These are phyloP conservation scores for Lycophotia porphyrea DNA, from an alignment of 2,888 invertebrate species.

Conservation along the genomic window DNA sequence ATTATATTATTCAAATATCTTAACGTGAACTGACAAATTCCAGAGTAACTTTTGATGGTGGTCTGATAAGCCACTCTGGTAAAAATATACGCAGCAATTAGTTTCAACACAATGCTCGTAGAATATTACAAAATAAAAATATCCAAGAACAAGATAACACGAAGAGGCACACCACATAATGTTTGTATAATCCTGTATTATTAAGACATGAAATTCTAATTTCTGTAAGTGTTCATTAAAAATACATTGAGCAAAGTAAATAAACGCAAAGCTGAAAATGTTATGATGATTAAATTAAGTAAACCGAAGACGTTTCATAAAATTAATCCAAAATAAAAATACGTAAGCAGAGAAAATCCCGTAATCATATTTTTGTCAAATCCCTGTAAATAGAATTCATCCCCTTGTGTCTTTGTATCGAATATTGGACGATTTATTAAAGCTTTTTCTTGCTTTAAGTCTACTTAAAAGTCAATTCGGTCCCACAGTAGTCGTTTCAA, in stretches of 20 bases:
- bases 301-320: conserved; percentile 62
- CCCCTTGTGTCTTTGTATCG: conserved; percentile 82
- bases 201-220: conserved; percentile 53
- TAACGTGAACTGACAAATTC: neutral
- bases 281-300: conserved; percentile 52
- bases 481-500: conserved; percentile 82
- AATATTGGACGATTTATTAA: conserved; percentile 84
- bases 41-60: neutral
- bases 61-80: neutral
- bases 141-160: conserved; percentile 14
- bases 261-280: conserved; percentile 49
- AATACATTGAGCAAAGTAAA: conserved; percentile 49
- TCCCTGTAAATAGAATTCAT: conserved; percentile 81
- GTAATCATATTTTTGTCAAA: conserved; percentile 79
- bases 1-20: neutral
- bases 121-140: conserved; percentile 26
- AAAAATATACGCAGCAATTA: neutral
- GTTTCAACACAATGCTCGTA: neutral
- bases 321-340: conserved; percentile 68
- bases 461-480: conserved; percentile 87
- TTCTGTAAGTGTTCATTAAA: conserved; percentile 54
- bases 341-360: conserved; percentile 70
- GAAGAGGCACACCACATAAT: conserved; percentile 8
- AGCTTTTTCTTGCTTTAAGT: conserved; percentile 82
- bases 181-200: conserved; percentile 34